phyloP scores from a whole-genome alignment of 2,113 vertebrate genomes.

The Ochotona curzoniae region DNA sequence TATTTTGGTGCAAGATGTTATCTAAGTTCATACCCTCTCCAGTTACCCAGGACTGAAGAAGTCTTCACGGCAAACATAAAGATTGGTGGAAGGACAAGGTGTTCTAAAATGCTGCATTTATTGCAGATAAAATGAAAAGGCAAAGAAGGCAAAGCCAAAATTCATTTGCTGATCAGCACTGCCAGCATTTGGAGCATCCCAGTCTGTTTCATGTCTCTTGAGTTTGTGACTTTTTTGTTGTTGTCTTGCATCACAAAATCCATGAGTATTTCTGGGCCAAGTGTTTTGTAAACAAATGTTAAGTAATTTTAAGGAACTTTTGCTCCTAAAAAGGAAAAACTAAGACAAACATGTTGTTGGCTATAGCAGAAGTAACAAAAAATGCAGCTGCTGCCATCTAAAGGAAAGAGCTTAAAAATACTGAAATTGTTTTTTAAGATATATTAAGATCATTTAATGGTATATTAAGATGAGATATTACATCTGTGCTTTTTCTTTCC shows the following conservation, averaged over 20 bases:
- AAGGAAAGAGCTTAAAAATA: constrained; percentile 19
- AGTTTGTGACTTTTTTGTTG: background rate
- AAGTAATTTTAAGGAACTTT: background rate
- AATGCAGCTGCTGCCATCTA: constrained; percentile 53
- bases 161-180: background rate
- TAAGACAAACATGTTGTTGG: background rate
- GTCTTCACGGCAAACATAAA: background rate
- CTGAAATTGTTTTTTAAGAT: background rate
- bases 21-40: background rate
- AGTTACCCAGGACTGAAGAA: background rate
- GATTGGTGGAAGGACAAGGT: background rate
- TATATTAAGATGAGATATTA: background rate
- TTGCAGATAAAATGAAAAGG: background rate
- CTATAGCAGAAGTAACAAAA: background rate
- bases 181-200: background rate
- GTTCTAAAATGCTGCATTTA: background rate
- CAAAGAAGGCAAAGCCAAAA: background rate
- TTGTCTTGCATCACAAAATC: background rate
- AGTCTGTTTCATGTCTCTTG: background rate
- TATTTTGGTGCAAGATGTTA: background rate
- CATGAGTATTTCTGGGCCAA: background rate
- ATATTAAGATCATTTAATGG: background rate
- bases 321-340: constrained; percentile 44
- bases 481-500: background rate
- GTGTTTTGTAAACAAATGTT: constrained; percentile 17